phyloP scores from a whole-genome alignment of 2,113 vertebrate species.

The Menura novaehollandiae region DNA sequence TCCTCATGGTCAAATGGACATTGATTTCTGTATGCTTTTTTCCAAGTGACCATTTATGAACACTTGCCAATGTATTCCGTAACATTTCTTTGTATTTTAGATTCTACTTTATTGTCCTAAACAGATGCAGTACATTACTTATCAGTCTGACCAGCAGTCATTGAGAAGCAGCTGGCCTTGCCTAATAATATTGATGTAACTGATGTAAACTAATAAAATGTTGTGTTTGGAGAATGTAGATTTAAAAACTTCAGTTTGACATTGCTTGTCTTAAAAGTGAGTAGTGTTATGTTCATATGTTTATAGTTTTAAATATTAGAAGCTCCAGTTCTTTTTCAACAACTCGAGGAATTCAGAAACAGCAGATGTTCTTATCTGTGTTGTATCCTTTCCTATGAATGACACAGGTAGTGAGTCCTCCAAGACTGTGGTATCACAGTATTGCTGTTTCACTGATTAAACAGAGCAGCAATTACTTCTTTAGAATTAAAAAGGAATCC shows the following conservation, averaged over 20 bases:
- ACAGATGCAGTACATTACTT: background rate
- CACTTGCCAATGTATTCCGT: background rate
- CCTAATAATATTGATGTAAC: background rate
- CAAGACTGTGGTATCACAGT: background rate
- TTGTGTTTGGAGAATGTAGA: background rate
- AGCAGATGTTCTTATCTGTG: background rate
- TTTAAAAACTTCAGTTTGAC: background rate
- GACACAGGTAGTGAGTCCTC: background rate
- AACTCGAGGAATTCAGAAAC: background rate
- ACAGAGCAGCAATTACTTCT: background rate
- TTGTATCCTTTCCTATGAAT: background rate
- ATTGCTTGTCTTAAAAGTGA: background rate
- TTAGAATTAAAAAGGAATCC: background rate
- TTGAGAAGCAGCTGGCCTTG: background rate
- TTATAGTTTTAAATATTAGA: background rate
- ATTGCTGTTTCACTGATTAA: background rate
- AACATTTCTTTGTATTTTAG: background rate
- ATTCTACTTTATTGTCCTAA: background rate
- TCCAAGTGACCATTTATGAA: background rate
- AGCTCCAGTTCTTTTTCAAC: background rate
- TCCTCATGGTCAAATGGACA: background rate
- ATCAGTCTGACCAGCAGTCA: background rate
- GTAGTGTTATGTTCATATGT: background rate
- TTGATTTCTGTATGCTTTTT: background rate
- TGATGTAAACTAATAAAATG: background rate